Evolutionary conservation across 2,888 invertebrate genomes (phyloP).

Genomic region (Parnassius mnemosyne): DNA sequence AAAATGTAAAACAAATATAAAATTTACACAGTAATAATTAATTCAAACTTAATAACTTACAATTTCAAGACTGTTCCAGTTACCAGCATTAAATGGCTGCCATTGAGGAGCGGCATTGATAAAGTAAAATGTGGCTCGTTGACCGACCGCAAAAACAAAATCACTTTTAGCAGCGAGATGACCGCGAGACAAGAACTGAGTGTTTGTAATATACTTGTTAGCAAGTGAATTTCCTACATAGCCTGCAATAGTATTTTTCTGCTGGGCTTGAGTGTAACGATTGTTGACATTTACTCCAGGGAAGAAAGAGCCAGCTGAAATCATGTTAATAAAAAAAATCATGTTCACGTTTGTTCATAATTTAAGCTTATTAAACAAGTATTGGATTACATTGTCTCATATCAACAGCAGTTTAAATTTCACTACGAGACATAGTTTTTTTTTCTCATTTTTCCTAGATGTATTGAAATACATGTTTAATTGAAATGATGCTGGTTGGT

Average conservation of each 20-base stretch:
- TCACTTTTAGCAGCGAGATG: slow-evolving; percentile 83
- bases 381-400: too few relatives aligned
- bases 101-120: slow-evolving; percentile 85
- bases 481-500: too few relatives aligned
- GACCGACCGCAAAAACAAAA: slow-evolving; percentile 80
- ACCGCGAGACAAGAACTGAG: slow-evolving; percentile 78
- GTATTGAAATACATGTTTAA: too few relatives aligned
- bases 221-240: slow-evolving; percentile 56
- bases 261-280: slow-evolving; percentile 60
- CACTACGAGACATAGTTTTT: too few relatives aligned
- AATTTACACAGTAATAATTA: too few relatives aligned
- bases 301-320: slow-evolving; percentile 72
- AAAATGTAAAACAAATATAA: too few relatives aligned
- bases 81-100: slow-evolving; percentile 82
- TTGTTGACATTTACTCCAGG: slow-evolving; percentile 61
- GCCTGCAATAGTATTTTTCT: slow-evolving; percentile 50
- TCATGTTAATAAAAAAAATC: too few relatives aligned
- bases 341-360: too few relatives aligned
- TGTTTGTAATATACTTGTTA: slow-evolving; percentile 66
- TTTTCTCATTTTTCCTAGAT: too few relatives aligned
- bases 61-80: slow-evolving; percentile 79
- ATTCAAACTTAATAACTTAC: slow-evolving; percentile 32
- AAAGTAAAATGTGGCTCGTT: slow-evolving; percentile 82
- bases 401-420: too few relatives aligned
- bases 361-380: too few relatives aligned